Evolutionary conservation across 2,797 vertebrate species (phyloP).

Genomic region (Bradypodion ventrale): DNA sequence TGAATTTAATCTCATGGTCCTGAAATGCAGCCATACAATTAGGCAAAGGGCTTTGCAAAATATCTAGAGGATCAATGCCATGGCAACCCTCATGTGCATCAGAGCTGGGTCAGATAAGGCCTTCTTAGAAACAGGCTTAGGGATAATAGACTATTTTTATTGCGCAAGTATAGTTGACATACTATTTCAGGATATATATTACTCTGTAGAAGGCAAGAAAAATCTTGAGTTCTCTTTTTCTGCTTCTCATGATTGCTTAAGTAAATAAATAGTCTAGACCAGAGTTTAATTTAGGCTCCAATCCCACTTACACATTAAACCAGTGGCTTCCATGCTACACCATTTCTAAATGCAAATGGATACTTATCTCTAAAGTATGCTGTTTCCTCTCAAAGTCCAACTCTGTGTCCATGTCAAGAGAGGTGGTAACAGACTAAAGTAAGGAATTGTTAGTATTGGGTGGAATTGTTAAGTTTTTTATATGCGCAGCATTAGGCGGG

Average conservation of each 20-base stretch:
- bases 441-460: too few relatives aligned
- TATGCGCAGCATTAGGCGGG: too few relatives aligned
- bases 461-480: too few relatives aligned
- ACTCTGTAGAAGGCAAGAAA: background rate
- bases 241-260: background rate
- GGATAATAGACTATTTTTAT: background rate
- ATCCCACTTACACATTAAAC: background rate
- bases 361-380: background rate
- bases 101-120: constrained; percentile 5
- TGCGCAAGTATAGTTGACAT: background rate
- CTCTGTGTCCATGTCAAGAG: too few relatives aligned
- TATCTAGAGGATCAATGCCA: constrained; percentile 16
- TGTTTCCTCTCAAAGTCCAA: too few relatives aligned
- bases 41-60: constrained; percentile 11
- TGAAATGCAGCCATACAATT: constrained; percentile 8
- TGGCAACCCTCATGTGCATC: constrained; percentile 10
- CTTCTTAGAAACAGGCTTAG: constrained; percentile 10
- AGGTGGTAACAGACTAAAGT: too few relatives aligned
- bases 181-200: background rate
- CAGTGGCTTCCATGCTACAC: background rate
- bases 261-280: background rate
- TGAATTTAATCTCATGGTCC: background rate
- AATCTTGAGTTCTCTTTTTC: too few relatives aligned
- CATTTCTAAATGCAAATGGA: background rate
- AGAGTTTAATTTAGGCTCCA: background rate